Evolutionary conservation across 2,113 vertebrate species (phyloP).

Genomic region (Drymodes brunneopygia): DNA sequence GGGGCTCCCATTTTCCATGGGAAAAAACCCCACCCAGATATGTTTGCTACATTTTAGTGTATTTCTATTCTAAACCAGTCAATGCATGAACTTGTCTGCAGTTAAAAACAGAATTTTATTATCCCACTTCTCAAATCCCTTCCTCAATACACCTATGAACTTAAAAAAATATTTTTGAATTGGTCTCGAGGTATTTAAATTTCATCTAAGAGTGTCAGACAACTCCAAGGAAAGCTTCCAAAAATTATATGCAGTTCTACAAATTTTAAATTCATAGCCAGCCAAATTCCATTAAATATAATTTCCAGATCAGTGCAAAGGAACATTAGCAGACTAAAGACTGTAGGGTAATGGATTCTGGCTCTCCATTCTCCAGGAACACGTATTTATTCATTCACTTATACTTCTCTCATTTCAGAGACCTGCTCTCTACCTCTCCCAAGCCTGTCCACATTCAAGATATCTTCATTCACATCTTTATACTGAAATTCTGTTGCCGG

Average conservation of each 20-base stretch:
- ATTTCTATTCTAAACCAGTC: background rate
- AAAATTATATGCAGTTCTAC: background rate
- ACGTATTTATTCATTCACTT: background rate
- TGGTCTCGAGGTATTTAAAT: background rate
- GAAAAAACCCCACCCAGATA: rapidly evolving
- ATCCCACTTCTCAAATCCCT: background rate
- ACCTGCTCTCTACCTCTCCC: background rate
- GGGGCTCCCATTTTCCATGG: background rate
- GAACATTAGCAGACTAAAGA: background rate
- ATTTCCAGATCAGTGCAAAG: background rate
- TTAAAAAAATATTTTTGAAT: background rate
- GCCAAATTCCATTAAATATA: background rate
- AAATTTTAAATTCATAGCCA: background rate
- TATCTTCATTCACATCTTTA: background rate
- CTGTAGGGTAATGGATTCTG: background rate
- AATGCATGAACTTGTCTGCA: background rate
- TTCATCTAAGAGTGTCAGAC: background rate
- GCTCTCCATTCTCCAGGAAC: background rate
- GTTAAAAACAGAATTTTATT: background rate
- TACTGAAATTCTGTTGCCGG: background rate
- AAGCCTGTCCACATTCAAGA: background rate
- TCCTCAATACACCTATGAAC: background rate
- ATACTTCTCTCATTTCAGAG: background rate
- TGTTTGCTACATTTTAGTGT: background rate
- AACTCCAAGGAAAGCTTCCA: background rate